Evolutionary conservation across 2,113 vertebrate genomes (phyloP).

Genomic region (Azemiops feae): DNA sequence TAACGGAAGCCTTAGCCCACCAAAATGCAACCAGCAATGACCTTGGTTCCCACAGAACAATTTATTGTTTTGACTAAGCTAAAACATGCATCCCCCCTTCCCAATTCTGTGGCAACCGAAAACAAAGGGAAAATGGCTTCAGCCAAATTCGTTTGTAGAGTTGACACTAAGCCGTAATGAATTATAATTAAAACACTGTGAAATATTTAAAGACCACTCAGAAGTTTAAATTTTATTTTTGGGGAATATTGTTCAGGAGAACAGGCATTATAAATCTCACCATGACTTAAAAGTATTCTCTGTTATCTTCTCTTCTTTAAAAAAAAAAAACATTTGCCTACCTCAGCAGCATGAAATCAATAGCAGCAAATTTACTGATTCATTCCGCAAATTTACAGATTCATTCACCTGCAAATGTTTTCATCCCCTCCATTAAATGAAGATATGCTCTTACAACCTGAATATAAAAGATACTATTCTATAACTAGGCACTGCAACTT

Average conservation of each 20-base stretch:
- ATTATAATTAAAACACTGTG: slow-evolving; percentile 50
- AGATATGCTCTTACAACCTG: neutral
- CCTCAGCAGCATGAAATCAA: neutral
- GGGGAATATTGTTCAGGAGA: neutral
- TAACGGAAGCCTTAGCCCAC: too few species aligned
- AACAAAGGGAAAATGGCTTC: too few species aligned
- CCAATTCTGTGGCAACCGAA: too few species aligned
- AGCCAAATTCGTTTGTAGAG: too few species aligned
- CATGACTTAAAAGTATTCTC: neutral
- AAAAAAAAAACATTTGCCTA: slow-evolving; percentile 3
- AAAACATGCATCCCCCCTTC: too few species aligned
- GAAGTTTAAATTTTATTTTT: slow-evolving; percentile 1
- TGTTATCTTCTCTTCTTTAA: neutral
- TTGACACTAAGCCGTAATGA: neutral
- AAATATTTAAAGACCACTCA: slow-evolving; percentile 45
- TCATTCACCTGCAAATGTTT: neutral
- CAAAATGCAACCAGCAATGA: too few species aligned
- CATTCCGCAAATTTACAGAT: neutral
- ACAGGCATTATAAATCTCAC: neutral
- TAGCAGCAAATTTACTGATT: neutral
- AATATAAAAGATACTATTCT: neutral
- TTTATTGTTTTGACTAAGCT: too few species aligned
- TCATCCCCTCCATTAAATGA: neutral
- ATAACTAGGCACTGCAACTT: neutral
- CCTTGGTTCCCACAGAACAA: too few species aligned